Percentiles rank a stretch among this genome's conserved stretches.
Evolutionary conservation across 2,888 invertebrate genomes (phyloP).

Genomic region (Polia nebulosa): DNA sequence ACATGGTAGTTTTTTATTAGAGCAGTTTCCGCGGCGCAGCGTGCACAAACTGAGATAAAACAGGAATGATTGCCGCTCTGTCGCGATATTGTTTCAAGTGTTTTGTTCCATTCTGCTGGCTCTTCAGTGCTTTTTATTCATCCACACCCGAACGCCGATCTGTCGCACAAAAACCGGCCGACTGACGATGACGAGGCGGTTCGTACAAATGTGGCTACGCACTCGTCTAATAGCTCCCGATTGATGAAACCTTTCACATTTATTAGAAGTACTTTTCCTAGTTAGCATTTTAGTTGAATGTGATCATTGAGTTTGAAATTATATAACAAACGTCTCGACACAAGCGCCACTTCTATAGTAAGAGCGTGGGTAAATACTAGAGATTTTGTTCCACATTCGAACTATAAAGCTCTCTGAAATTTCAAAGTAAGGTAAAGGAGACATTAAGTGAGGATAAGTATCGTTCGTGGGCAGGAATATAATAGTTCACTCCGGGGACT

Average conservation of each 20-base stretch:
- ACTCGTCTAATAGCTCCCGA: constrained; percentile 12
- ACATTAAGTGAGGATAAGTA: constrained; percentile 80
- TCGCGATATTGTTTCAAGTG: constrained; percentile 89
- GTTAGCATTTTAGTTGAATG: neutral
- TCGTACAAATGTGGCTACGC: constrained; percentile 62
- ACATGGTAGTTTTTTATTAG: constrained; percentile 88
- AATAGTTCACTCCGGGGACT: constrained; percentile 78
- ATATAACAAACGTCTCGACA: neutral
- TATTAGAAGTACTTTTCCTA: neutral
- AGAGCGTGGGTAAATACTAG: constrained; percentile 38
- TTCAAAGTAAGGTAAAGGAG: constrained; percentile 72
- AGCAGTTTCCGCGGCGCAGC: constrained; percentile 85
- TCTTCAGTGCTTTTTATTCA: constrained; percentile 82
- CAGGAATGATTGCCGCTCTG: constrained; percentile 89
- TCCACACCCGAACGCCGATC: constrained; percentile 79
- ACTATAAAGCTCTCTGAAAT: constrained; percentile 61
- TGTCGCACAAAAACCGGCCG: constrained; percentile 73
- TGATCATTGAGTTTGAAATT: neutral
- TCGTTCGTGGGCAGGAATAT: constrained; percentile 78
- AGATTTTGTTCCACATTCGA: constrained; percentile 60
- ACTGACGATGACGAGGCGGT: constrained; percentile 70
- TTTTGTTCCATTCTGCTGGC: constrained; percentile 85
- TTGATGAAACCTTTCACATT: constrained; percentile 16
- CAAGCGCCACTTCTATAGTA: neutral
- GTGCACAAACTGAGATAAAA: constrained; percentile 90